Base-by-base conservation (phyloP, 2,113 vertebrate species). In the Eulacestoma nigropectus region DNA sequence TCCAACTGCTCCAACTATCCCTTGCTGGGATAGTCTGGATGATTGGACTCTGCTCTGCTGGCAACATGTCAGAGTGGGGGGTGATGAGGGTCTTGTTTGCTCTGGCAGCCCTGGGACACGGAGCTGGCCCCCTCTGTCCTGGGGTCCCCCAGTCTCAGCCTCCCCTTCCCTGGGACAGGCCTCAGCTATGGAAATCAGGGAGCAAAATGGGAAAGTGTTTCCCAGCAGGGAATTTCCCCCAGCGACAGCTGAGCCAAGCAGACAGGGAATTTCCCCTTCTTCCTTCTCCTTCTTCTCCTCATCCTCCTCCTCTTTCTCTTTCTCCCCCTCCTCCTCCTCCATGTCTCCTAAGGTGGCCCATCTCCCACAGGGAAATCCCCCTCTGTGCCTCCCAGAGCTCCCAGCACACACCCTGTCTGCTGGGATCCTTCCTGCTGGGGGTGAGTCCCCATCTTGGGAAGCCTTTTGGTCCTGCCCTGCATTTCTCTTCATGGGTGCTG, bases 221-320 rank as follows among this genome's bases (percentile, higher is more conserved):
- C n/a, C 82, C 79, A 88, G 62, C 82, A 30, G 75, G 95, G 95
- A 94, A 79, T 88, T 95, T 96, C 92, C 94, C 90, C 29, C 22
- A 16, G 52, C 35, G 75, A 85, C 70, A 59, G 13, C 44, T 0
- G 13, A 37, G 78, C 90, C 82, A 79, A 82, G 82, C 53, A 91
- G 74, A 39, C 11, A 4, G 90, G 90, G 93, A 91, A 76, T 86
- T 96, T 90, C 84, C 87, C 89, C 62, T 75, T 77, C 56, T 35
- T 83, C 50, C 35, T 33, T 13, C 27, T 88, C 41, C 50, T n/a
- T 50, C 14, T 50, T 22, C 10, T n/a, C 16, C 4, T 8, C 1
- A 2, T 68, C 23, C 52, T 67, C 27, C 35, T 76, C 39, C 35
- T 53, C 11, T 29, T 52, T 52, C 50, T 50, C 16, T 3, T 13